Base-by-base conservation (phyloP, 2,888 invertebrate genomes). In the Epirrhoe alternata region DNA sequence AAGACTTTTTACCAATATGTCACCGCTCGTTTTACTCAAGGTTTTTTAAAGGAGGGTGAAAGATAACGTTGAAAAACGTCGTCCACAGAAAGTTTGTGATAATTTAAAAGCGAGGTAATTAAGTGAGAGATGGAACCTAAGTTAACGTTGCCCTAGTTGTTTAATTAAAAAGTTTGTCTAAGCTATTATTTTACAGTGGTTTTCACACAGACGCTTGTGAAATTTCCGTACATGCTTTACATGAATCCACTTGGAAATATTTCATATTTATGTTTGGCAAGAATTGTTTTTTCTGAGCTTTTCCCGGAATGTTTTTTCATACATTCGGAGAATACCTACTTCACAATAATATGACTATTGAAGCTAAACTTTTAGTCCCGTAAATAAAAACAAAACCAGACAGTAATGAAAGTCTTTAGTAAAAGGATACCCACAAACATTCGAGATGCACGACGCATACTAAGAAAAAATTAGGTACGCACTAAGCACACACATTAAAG, bases 31-130 rank as follows among this genome's bases (percentile, higher is more conserved):
- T 59, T 64, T 50, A 50, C 16, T 50, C 50, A 6, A 33, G n/a
- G 14, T 38, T 38, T 42, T 55, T 55, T 24, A 58, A 38, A 35
- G 31, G 31, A 16, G 77, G 73, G 70, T 62, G 53, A 56, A 57
- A 81, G 80, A 82, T 81, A 84, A 79, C 69, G 72, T 73, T 74
- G 69, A 73, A 73, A 75, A 74, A 77, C 74, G 78, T 73, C 73
- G 71, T 60, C 72, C 66, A 60, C 68, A 73, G 66, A 74, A 66
- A 75, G 70, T 74, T 79, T 74, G 66, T 61, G 65, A 72, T 77
- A 75, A 79, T 77, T 81, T 77, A 74, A 71, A 59, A 65, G 65
- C 62, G 64, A 64, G 70, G 73, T 77, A 77, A 78, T 82, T 78
- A 79, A 71, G 72, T 70, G 71, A 77, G 71, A 77, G 78, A 73